phyloP scores from a whole-genome alignment of 1,140 invertebrate species.

The Mamestra configurata region DNA sequence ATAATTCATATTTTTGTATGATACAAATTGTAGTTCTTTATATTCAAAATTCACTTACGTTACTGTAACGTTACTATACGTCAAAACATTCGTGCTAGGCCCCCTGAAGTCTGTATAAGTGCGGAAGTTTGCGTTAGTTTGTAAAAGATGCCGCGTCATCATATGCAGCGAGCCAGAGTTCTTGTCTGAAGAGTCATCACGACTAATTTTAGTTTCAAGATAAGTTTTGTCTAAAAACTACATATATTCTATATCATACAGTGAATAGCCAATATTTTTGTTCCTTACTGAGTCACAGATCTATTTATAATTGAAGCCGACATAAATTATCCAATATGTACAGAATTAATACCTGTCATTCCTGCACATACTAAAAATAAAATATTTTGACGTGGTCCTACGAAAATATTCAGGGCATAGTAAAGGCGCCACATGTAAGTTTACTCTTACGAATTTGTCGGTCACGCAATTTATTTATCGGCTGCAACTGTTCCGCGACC shows the following conservation, averaged over 20 bases:
- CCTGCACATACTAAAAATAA: constrained; percentile 17
- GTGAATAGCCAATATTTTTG: background rate
- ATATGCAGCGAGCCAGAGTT: constrained; percentile 21
- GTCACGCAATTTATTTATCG: constrained; percentile 65
- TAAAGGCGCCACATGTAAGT: constrained; percentile 51
- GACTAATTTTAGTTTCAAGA: constrained; percentile 10
- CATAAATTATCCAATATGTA: background rate
- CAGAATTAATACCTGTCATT: background rate
- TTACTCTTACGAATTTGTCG: constrained; percentile 68
- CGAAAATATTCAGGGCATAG: constrained; percentile 65
- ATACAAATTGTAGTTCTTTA: too few relatives aligned
- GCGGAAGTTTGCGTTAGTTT: constrained; percentile 19
- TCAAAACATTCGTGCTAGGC: too few relatives aligned
- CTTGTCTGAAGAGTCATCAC: constrained; percentile 6
- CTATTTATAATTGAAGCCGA: background rate
- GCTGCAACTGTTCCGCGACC: constrained; percentile 73
- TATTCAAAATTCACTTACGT: too few relatives aligned
- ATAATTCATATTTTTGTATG: too few relatives aligned
- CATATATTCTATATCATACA: background rate
- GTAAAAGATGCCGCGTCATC: constrained; percentile 20
- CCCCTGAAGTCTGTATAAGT: too few relatives aligned
- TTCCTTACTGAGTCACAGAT: background rate
- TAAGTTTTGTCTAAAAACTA: background rate
- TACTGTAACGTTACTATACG: too few relatives aligned
- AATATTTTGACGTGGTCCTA: constrained; percentile 20